Conservation (phyloP, 2,888 invertebrate genomes). For the Cephus pygmeus region DNA sequence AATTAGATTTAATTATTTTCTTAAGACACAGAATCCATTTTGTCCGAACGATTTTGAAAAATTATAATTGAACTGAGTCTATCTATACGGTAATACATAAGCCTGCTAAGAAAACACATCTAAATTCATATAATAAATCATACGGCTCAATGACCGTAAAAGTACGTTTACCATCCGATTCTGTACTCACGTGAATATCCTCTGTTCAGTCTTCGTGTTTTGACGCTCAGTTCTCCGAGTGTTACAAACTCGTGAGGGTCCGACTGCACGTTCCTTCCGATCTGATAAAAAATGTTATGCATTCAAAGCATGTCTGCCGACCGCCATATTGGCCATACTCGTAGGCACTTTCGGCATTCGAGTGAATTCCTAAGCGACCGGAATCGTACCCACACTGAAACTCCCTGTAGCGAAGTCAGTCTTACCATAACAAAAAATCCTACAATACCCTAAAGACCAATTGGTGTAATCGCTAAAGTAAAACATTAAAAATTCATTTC, state of each 20-base stretch:
- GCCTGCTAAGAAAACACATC: neutral
- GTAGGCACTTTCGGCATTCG: conserved; percentile 7
- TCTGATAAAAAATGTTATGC: conserved; percentile 50
- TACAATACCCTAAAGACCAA: neutral
- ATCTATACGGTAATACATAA: neutral
- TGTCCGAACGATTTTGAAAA: neutral
- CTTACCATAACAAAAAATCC: neutral
- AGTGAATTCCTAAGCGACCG: neutral
- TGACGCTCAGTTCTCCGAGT: neutral
- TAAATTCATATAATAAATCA: neutral
- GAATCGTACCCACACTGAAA: neutral
- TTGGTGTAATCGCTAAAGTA: neutral
- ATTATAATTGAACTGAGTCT: no score
- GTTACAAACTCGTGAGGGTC: conserved; percentile 5
- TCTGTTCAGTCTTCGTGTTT: neutral
- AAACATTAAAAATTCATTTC: neutral
- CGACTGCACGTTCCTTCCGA: conserved; percentile 29
- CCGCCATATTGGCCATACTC: conserved; percentile 26
- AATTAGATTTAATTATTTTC: neutral
- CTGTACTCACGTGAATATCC: neutral
- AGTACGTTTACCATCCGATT: neutral
- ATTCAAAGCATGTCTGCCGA: conserved; percentile 40
- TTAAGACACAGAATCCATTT: neutral
- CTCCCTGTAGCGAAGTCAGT: neutral
- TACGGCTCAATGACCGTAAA: neutral